These are phyloP conservation scores for Antechinus stuartii DNA, from an alignment of 2,113 vertebrate genomes.

Conservation along the genomic window DNA sequence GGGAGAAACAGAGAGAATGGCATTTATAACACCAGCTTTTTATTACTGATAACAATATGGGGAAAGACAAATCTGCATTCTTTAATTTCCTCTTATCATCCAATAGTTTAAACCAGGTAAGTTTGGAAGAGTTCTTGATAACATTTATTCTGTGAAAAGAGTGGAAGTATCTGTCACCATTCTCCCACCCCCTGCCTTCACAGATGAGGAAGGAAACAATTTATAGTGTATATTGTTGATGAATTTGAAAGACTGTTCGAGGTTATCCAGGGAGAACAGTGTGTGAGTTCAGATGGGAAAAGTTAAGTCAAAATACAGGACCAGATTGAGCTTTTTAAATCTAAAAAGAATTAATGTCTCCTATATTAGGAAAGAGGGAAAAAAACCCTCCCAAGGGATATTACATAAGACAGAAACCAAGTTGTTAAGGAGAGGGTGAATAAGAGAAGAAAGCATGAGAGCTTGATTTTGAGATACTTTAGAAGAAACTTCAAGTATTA, in stretches of 20 bases:
- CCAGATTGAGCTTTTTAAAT: constrained; percentile 68
- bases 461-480: constrained; percentile 18
- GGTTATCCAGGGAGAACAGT: constrained; percentile 67
- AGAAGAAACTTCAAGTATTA: not conserved
- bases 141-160: constrained; percentile 48
- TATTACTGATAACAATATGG: constrained; percentile 34
- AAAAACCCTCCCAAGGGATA: constrained; percentile 20
- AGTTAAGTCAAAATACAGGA: constrained; percentile 56
- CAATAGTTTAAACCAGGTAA: constrained; percentile 65
- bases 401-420: constrained; percentile 21
- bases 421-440: constrained; percentile 7
- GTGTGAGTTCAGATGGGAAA: constrained; percentile 61
- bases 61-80: constrained; percentile 45
- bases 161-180: constrained; percentile 36
- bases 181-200: not conserved
- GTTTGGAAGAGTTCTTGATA: constrained; percentile 37
- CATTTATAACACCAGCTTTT: constrained; percentile 53
- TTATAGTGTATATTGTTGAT: constrained; percentile 61
- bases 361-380: constrained; percentile 58
- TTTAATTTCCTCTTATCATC: constrained; percentile 54
- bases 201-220: constrained; percentile 66
- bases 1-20: constrained; percentile 62
- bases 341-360: constrained; percentile 70
- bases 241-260: constrained; percentile 70
- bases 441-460: not conserved